These are phyloP conservation scores for Caenorhabditis panamensis DNA, from an alignment of 2,888 invertebrate species.

Conservation along the genomic window DNA sequence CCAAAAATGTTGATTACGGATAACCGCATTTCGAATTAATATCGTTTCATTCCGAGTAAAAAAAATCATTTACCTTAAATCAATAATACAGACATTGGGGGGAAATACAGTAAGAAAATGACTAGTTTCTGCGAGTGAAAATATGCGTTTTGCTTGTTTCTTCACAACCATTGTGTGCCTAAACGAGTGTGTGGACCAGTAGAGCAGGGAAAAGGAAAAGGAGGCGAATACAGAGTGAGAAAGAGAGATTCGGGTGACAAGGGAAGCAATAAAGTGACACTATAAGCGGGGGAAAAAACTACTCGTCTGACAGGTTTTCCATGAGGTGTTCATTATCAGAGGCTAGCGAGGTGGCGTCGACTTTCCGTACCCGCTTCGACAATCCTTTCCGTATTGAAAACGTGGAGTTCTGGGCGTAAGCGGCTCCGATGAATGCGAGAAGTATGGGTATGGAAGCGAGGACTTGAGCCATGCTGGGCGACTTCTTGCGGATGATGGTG, in stretches of 20 bases:
- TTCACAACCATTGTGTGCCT: conserved; percentile 51
- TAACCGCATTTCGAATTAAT: too few species aligned
- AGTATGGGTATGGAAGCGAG: conserved; percentile 89
- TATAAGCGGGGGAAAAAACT: background rate
- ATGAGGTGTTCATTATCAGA: conserved; percentile 50
- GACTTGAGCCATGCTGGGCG: conserved; percentile 86
- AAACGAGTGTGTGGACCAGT: background rate
- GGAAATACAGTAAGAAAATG: too few species aligned
- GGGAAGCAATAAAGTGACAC: background rate
- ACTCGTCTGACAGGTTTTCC: conserved; percentile 42
- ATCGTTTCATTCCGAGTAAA: too few species aligned
- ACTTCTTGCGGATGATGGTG: conserved; percentile 82
- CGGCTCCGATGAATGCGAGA: conserved; percentile 87
- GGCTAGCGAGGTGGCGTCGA: conserved; percentile 13
- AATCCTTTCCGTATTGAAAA: conserved; percentile 30
- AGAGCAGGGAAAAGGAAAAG: background rate
- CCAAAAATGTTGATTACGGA: too few species aligned
- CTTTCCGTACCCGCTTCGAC: conserved; percentile 34
- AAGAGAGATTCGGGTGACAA: conserved; percentile 25
- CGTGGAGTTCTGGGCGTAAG: conserved; percentile 81
- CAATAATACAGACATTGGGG: too few species aligned
- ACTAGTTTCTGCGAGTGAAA: conserved; percentile 13
- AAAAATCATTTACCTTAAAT: too few species aligned
- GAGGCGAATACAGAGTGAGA: conserved; percentile 7
- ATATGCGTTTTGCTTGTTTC: conserved; percentile 3